phyloP scores from a whole-genome alignment of 2,888 invertebrate genomes.

The Meliscaeva auricollis region DNA sequence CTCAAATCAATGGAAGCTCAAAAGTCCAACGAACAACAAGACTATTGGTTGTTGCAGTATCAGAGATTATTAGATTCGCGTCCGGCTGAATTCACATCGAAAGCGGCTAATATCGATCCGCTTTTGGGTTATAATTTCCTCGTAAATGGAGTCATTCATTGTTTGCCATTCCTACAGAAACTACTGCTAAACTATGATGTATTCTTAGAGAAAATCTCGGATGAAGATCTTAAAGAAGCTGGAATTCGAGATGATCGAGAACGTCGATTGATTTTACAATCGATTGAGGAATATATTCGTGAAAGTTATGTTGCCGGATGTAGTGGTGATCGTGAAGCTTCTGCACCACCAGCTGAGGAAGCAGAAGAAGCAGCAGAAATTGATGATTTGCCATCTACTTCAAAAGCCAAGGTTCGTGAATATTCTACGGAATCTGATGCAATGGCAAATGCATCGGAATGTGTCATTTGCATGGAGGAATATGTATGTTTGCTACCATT shows the following conservation, averaged over 20 bases:
- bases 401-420: conserved; percentile 78
- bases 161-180: conserved; percentile 88
- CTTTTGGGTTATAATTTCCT: conserved; percentile 88
- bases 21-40: conserved; percentile 84
- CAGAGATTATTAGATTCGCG: conserved; percentile 91
- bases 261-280: conserved; percentile 87
- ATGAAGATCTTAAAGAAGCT: conserved; percentile 86
- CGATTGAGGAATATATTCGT: conserved; percentile 87
- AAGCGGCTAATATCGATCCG: conserved; percentile 88
- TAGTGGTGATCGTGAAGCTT: conserved; percentile 71
- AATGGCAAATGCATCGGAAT: conserved; percentile 86
- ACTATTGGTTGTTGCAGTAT: conserved; percentile 92
- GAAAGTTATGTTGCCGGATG: conserved; percentile 59
- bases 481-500: conserved; percentile 85
- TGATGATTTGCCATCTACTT: conserved; percentile 71
- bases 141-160: conserved; percentile 90
- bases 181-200: conserved; percentile 77
- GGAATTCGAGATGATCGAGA: conserved; percentile 86
- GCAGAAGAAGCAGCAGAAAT: conserved; percentile 32
- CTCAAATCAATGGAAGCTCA: conserved; percentile 89
- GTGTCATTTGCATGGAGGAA: conserved; percentile 93
- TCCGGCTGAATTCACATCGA: conserved; percentile 87
- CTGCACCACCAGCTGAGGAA: conserved; percentile 78
- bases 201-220: conserved; percentile 83
- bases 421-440: conserved; percentile 81